Evolutionary conservation across 1,140 invertebrate genomes (phyloP).

Genomic region (Drosophila sucinea): DNA sequence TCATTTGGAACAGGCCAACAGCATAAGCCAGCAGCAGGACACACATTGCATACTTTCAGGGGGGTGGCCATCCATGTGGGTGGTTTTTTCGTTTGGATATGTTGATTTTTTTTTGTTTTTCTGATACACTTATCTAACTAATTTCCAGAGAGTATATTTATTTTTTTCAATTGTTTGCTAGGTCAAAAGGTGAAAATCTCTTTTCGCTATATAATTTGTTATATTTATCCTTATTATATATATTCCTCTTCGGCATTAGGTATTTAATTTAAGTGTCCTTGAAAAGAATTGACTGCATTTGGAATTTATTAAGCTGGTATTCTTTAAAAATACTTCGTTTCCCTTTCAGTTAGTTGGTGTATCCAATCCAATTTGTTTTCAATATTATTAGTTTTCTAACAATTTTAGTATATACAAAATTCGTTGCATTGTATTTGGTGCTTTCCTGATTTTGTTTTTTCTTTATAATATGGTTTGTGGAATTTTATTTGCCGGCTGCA

Average conservation of each 20-base stretch:
- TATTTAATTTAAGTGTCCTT: too few relatives aligned
- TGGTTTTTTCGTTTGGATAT: background rate
- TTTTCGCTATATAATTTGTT: too few relatives aligned
- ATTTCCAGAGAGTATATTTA: background rate
- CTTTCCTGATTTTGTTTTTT: background rate
- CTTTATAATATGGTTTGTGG: slow-evolving; percentile 35
- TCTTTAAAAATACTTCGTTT: too few relatives aligned
- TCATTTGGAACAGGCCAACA: slow-evolving; percentile 69
- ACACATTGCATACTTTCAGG: slow-evolving; percentile 39
- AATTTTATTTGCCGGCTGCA: slow-evolving; percentile 49
- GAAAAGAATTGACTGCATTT: too few relatives aligned
- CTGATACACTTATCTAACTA: background rate
- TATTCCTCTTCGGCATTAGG: slow-evolving; percentile 11
- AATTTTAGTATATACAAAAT: background rate
- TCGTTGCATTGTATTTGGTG: background rate
- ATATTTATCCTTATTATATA: background rate
- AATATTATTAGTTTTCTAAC: too few relatives aligned
- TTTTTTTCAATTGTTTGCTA: background rate
- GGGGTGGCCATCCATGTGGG: background rate
- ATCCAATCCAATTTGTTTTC: too few relatives aligned
- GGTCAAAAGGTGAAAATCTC: background rate
- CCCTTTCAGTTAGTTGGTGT: too few relatives aligned
- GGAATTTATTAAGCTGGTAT: too few relatives aligned
- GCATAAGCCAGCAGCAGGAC: slow-evolving; percentile 24
- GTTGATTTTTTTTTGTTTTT: background rate